Evolutionary conservation across 2,113 vertebrate genomes (phyloP).

Genomic region (Paratilapia polleni): DNA sequence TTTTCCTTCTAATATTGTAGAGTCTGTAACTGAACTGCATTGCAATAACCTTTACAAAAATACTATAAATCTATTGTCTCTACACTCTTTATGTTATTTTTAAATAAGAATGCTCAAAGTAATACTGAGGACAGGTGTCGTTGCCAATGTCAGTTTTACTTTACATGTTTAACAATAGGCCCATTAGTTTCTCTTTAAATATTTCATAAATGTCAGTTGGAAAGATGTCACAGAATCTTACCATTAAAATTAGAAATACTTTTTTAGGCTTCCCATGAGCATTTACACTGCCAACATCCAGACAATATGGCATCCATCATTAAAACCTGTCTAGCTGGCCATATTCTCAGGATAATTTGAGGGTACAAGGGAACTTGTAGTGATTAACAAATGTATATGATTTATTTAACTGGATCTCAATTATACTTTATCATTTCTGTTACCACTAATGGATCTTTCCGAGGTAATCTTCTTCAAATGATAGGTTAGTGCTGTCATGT

Average conservation of each 20-base stretch:
- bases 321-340: neutral
- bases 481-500: neutral
- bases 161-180: neutral
- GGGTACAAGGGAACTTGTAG: neutral
- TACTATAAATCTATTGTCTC: neutral
- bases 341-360: neutral
- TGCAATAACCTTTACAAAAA: too few species aligned
- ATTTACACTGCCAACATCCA: neutral
- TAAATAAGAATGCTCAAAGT: neutral
- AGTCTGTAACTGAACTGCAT: neutral
- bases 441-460: neutral
- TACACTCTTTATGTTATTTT: neutral
- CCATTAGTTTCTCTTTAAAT: neutral
- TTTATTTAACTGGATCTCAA: constrained; percentile 2
- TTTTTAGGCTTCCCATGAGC: neutral
- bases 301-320: constrained; percentile 9
- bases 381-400: constrained; percentile 8
- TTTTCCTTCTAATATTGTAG: neutral
- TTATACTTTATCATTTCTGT: neutral
- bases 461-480: neutral
- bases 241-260: neutral
- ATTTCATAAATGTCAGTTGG: constrained; percentile 6
- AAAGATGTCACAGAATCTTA: neutral
- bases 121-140: neutral
- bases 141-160: neutral